Conservation (phyloP, 35 echinoderm and acorn worm species). For the Ophioderma brevispina region DNA sequence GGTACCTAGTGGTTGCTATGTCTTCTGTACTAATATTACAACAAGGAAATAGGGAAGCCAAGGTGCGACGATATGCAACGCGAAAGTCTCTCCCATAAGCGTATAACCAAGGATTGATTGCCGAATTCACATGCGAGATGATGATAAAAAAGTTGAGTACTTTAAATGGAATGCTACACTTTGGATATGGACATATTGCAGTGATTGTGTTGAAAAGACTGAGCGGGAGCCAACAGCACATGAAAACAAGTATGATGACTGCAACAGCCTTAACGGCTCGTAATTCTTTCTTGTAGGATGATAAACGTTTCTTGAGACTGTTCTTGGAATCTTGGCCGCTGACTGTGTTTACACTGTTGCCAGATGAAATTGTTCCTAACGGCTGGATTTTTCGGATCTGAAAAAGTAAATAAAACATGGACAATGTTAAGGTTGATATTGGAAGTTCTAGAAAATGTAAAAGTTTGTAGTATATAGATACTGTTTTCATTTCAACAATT, state of each 20-base stretch:
- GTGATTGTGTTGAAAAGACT: slow-evolving; percentile 43
- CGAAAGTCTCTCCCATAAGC: slow-evolving; percentile 70
- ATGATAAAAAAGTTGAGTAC: slow-evolving; percentile 24
- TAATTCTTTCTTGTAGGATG: slow-evolving; percentile 56
- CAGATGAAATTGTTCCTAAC: neutral
- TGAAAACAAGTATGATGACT: slow-evolving; percentile 62
- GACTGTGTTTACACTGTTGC: neutral
- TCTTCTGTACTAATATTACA: neutral
- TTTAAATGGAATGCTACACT: neutral
- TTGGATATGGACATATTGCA: slow-evolving; percentile 22
- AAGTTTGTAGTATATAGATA: too few relatives aligned
- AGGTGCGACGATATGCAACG: slow-evolving; percentile 31
- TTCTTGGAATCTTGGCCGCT: slow-evolving; percentile 13
- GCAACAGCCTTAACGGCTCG: slow-evolving; percentile 62
- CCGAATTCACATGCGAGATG: slow-evolving; percentile 62
- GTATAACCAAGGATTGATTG: slow-evolving; percentile 59
- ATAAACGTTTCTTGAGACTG: slow-evolving; percentile 40
- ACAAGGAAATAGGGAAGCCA: slow-evolving; percentile 61
- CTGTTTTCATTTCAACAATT: too few relatives aligned
- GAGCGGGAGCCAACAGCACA: slow-evolving; percentile 64
- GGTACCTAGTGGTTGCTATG: neutral
- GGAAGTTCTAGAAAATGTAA: too few relatives aligned
- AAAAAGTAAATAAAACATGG: slow-evolving; percentile 18
- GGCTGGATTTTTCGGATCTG: slow-evolving; percentile 45
- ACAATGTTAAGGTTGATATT: neutral